These are phyloP conservation scores for Loriculus beryllinus DNA, from an alignment of 2,797 vertebrate species.

Conservation along the genomic window DNA sequence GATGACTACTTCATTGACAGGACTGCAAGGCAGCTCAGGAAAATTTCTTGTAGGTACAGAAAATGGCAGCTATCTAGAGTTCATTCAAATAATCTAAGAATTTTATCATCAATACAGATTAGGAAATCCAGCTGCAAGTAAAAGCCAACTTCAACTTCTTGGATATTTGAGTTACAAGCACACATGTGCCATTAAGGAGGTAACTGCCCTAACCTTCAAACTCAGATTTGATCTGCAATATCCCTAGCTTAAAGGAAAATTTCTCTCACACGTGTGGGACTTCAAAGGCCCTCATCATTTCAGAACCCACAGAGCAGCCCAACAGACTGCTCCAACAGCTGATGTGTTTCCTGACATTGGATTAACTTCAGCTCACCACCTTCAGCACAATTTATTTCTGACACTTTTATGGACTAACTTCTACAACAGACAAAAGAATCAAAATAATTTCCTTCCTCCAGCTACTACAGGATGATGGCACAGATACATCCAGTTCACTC, in stretches of 20 bases:
- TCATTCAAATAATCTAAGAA: background rate
- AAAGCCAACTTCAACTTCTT: background rate
- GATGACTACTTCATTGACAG: background rate
- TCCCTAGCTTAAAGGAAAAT: constrained; percentile 14
- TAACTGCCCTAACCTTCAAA: background rate
- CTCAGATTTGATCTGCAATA: background rate
- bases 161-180: background rate
- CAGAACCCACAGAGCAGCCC: background rate
- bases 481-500: background rate
- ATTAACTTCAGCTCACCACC: constrained; percentile 4
- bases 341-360: background rate
- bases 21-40: background rate
- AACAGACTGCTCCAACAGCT: background rate
- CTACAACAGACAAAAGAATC: background rate
- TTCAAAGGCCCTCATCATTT: background rate
- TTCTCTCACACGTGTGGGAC: background rate
- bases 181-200: background rate
- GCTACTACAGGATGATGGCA: background rate
- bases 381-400: background rate
- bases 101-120: background rate
- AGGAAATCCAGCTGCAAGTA: background rate
- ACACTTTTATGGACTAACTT: background rate
- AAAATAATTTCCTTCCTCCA: background rate
- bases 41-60: background rate
- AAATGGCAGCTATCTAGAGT: background rate